phyloP scores from a whole-genome alignment of 2,797 vertebrate species.

The Sylvia borin region DNA sequence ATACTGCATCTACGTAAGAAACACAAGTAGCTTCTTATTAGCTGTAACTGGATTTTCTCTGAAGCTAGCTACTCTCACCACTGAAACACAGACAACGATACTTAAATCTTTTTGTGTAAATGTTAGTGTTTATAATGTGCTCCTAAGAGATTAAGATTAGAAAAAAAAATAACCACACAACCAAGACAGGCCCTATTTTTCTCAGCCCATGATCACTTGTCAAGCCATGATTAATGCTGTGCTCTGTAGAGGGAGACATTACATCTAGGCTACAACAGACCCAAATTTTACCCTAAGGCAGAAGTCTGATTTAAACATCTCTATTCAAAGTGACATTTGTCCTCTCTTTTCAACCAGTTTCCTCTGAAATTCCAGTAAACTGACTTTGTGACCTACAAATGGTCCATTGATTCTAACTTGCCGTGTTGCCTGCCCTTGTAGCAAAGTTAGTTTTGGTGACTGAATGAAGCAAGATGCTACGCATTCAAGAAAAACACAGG shows the following conservation, averaged over 20 bases:
- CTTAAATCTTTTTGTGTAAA: slow-evolving; percentile 60
- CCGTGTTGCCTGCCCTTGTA: slow-evolving; percentile 74
- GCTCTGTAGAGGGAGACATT: slow-evolving; percentile 82
- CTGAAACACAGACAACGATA: slow-evolving; percentile 50
- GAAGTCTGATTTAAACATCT: slow-evolving; percentile 87
- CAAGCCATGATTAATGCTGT: slow-evolving; percentile 82
- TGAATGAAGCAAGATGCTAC: slow-evolving; percentile 73
- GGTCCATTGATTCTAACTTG: slow-evolving; percentile 78
- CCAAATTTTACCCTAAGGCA: slow-evolving; percentile 85
- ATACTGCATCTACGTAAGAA: slow-evolving; percentile 47
- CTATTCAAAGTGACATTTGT: slow-evolving; percentile 86
- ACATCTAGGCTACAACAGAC: slow-evolving; percentile 80
- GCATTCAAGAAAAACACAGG: slow-evolving; percentile 59
- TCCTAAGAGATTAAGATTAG: slow-evolving; percentile 67
- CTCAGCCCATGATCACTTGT: slow-evolving; percentile 73
- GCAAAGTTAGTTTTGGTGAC: slow-evolving; percentile 72
- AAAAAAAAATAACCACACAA: slow-evolving; percentile 66
- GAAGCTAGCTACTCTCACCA: slow-evolving; percentile 49
- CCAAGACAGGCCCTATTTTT: slow-evolving; percentile 70
- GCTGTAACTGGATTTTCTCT: slow-evolving; percentile 71
- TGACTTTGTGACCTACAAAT: slow-evolving; percentile 85
- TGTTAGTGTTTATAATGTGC: slow-evolving; percentile 73
- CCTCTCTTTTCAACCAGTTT: slow-evolving; percentile 87
- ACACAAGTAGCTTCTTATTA: slow-evolving; percentile 66
- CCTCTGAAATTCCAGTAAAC: slow-evolving; percentile 84